Evolutionary conservation across 2,797 vertebrate species (phyloP).

Genomic region (Rhinoraja longicauda): DNA sequence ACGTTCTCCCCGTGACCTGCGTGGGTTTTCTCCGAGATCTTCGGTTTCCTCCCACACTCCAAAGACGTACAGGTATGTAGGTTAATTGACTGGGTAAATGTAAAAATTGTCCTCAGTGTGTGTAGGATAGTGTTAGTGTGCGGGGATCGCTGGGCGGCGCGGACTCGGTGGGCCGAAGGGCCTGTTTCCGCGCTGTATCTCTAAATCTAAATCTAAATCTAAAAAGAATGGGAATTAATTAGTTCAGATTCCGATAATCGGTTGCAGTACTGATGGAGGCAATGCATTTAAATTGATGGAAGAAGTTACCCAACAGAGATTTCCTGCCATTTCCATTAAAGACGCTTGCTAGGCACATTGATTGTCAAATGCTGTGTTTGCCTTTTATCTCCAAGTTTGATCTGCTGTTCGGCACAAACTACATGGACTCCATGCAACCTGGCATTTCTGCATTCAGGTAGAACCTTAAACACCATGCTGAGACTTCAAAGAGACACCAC

Average conservation of each 20-base stretch:
- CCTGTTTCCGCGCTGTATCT: background rate
- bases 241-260: background rate
- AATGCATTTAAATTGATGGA: slow-evolving; percentile 54
- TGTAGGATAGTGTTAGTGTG: too few species aligned
- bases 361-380: slow-evolving; percentile 90
- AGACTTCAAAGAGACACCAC: slow-evolving; percentile 84
- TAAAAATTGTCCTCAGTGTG: too few species aligned
- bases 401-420: slow-evolving; percentile 92
- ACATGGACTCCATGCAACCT: slow-evolving; percentile 96
- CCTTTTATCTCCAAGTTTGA: slow-evolving; percentile 92
- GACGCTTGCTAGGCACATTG: slow-evolving; percentile 88
- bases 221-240: slow-evolving; percentile 50
- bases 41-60: too few species aligned
- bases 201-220: background rate
- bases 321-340: slow-evolving; percentile 44
- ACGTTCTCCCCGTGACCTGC: too few species aligned
- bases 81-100: too few species aligned
- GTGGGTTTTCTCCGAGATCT: too few species aligned
- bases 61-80: too few species aligned
- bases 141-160: too few species aligned
- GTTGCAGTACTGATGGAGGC: background rate
- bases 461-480: slow-evolving; percentile 97
- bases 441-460: slow-evolving; percentile 97
- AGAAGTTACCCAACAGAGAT: slow-evolving; percentile 57
- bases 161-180: too few species aligned